Conservation (phyloP, 2,113 vertebrate genomes). For the Caretta caretta region DNA sequence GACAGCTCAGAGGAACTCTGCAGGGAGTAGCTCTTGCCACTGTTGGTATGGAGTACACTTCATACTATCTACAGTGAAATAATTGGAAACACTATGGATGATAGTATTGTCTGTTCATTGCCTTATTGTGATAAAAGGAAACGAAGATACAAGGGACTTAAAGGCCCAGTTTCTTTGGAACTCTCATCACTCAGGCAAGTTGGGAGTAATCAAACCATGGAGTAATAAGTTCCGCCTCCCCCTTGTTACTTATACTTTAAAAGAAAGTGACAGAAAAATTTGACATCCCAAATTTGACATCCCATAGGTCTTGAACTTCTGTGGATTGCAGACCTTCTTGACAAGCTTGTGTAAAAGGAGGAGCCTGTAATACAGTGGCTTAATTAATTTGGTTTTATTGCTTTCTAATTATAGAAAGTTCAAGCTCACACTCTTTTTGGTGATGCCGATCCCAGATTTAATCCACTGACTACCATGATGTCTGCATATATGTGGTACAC, state of each 20-base stretch:
- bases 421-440: background rate
- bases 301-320: background rate
- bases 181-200: too few species aligned
- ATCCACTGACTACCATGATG: background rate
- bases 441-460: accelerated
- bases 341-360: background rate
- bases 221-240: too few species aligned
- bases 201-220: too few species aligned
- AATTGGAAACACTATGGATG: background rate
- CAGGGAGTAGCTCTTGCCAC: background rate
- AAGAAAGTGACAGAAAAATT: background rate
- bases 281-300: background rate
- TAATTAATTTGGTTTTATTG: background rate
- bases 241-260: too few species aligned
- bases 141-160: too few species aligned
- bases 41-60: too few species aligned
- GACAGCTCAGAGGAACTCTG: background rate
- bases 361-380: background rate
- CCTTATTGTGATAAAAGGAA: too few species aligned
- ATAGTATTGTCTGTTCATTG: too few species aligned
- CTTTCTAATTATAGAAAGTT: background rate
- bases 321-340: background rate
- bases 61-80: too few species aligned
- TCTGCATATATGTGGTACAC: background rate
- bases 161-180: too few species aligned